Percentiles rank a stretch among this genome's conserved stretches.
Evolutionary conservation across 2,797 vertebrate genomes (phyloP).

Genomic region (Cuniculus paca): DNA sequence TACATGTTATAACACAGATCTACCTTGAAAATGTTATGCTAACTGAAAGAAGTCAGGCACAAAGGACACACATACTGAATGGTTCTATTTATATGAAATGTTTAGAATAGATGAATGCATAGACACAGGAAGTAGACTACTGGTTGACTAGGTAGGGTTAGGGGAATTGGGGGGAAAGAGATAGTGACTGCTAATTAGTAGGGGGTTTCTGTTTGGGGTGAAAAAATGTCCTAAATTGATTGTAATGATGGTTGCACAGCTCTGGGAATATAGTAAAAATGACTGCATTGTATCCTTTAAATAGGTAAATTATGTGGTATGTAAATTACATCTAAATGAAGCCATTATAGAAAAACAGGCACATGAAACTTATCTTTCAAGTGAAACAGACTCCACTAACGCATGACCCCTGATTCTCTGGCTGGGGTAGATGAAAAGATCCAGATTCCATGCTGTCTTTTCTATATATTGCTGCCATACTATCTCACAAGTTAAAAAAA

Average conservation of each 20-base stretch:
- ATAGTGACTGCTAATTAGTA: neutral
- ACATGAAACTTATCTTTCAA: neutral
- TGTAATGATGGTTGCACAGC: neutral
- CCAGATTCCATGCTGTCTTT: neutral
- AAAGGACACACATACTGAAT: neutral
- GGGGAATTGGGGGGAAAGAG: neutral
- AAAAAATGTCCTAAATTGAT: neutral
- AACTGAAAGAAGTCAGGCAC: neutral
- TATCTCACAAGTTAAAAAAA: conserved; percentile 28
- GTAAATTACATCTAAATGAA: conserved; percentile 24
- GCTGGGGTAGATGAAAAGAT: neutral
- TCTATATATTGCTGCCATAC: neutral
- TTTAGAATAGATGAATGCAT: neutral
- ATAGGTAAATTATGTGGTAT: neutral
- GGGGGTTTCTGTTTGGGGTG: neutral
- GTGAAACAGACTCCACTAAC: neutral
- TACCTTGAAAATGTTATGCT: neutral
- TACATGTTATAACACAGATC: neutral
- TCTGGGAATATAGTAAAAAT: neutral
- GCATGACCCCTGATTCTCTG: neutral
- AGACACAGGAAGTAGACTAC: neutral
- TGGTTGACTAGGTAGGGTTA: neutral
- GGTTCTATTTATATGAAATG: neutral
- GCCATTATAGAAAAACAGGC: neutral
- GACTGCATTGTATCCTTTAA: neutral